Evolutionary conservation across 1,140 invertebrate genomes (phyloP).

Genomic region (Chymomyza costata): DNA sequence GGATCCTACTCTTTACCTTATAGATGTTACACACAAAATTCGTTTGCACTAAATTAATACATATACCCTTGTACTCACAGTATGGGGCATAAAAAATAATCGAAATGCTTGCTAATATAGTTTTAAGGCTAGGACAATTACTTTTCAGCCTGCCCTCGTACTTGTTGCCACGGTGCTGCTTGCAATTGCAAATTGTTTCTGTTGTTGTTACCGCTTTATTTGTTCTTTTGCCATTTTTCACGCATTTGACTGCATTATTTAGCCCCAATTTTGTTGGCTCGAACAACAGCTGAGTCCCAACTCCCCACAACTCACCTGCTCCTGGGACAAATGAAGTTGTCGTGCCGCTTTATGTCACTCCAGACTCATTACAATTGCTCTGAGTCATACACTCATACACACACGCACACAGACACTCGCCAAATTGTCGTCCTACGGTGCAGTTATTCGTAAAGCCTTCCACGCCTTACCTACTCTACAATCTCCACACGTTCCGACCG

Average conservation of each 20-base stretch:
- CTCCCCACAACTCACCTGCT: neutral
- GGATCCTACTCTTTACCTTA: too few relatives aligned
- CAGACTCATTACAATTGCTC: too few relatives aligned
- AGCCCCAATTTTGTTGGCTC: constrained; percentile 59
- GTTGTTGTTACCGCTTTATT: constrained; percentile 15
- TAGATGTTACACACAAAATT: too few relatives aligned
- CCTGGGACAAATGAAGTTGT: constrained; percentile 60
- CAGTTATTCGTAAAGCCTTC: constrained; percentile 52
- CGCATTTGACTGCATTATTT: constrained; percentile 71
- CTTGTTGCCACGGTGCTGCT: neutral
- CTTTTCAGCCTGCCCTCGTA: neutral
- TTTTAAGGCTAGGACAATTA: too few relatives aligned
- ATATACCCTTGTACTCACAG: too few relatives aligned
- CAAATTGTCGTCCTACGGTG: constrained; percentile 56
- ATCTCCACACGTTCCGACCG: neutral
- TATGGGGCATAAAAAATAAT: too few relatives aligned
- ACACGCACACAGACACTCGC: too few relatives aligned
- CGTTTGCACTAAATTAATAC: too few relatives aligned
- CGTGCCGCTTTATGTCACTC: constrained; percentile 40
- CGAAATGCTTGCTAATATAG: too few relatives aligned
- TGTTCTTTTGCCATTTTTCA: constrained; percentile 56
- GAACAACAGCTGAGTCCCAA: constrained; percentile 29
- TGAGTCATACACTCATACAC: too few relatives aligned
- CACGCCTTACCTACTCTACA: constrained; percentile 1
- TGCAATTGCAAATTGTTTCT: constrained; percentile 12